A percentile compares a stretch with the other conserved stretches of the same genome.
Evolutionary conservation across 2,888 invertebrate species (phyloP).

Genomic region (Sialis fuliginosa): DNA sequence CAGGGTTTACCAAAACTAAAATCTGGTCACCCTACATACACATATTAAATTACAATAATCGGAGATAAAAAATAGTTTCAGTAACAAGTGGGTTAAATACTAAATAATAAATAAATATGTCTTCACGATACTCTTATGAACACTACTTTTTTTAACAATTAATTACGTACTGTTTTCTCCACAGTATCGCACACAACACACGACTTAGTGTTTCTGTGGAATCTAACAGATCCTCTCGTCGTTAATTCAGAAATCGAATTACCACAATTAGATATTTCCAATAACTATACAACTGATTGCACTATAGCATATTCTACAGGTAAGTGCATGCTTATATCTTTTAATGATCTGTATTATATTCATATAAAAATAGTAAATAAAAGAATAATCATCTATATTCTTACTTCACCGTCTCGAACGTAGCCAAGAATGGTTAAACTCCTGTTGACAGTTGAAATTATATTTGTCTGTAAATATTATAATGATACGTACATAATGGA

Average conservation of each 20-base stretch:
- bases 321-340: constrained; percentile 16
- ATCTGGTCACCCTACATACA: too few species aligned
- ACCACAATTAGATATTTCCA: constrained; percentile 73
- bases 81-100: too few species aligned
- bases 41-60: too few species aligned
- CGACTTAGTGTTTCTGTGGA: constrained; percentile 81
- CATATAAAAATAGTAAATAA: not conserved
- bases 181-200: constrained; percentile 78
- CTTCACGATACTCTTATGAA: not conserved
- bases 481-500: too few species aligned
- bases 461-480: too few species aligned
- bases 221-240: constrained; percentile 69
- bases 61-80: too few species aligned
- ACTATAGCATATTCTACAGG: constrained; percentile 72
- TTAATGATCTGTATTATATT: not conserved
- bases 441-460: too few species aligned
- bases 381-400: too few species aligned
- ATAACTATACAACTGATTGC: constrained; percentile 77
- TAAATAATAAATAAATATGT: not conserved
- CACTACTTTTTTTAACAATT: too few species aligned
- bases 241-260: constrained; percentile 77
- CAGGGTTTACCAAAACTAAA: too few species aligned
- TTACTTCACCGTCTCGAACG: too few species aligned
- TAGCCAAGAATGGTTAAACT: too few species aligned
- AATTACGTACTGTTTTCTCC: constrained; percentile 12